Evolutionary conservation across 2,888 invertebrate species (phyloP).

Genomic region (Drosophila tanythrix): DNA sequence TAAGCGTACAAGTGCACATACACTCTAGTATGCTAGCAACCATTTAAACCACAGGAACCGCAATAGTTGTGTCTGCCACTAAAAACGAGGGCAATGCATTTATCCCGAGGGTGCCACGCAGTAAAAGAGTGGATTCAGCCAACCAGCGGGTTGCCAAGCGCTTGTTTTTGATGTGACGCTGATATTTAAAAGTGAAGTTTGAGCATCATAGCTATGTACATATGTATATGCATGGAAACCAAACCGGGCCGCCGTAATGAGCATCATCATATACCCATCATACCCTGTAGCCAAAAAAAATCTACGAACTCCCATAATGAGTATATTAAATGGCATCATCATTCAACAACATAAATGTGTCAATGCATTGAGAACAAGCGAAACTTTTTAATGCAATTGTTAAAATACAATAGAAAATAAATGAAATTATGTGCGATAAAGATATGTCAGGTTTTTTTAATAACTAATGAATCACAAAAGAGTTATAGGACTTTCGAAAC

Average conservation of each 20-base stretch:
- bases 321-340: background rate
- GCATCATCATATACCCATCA: constrained; percentile 28
- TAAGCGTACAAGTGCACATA: background rate
- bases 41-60: constrained; percentile 36
- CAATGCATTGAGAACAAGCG: background rate
- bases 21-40: background rate
- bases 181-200: constrained; percentile 77
- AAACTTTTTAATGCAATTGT: too few relatives aligned
- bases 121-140: constrained; percentile 25
- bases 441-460: background rate
- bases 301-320: background rate
- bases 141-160: constrained; percentile 54
- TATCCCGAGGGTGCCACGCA: constrained; percentile 60
- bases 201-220: constrained; percentile 56
- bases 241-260: constrained; percentile 32
- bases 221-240: constrained; percentile 16
- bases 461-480: background rate
- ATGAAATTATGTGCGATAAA: background rate
- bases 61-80: constrained; percentile 62
- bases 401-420: background rate
- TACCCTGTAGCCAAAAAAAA: constrained; percentile 32
- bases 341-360: too few relatives aligned
- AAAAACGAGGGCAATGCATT: constrained; percentile 76
- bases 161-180: constrained; percentile 75
- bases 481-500: background rate